Base-by-base conservation (phyloP, 2,888 invertebrate species). In the Ormyrus labotus region DNA sequence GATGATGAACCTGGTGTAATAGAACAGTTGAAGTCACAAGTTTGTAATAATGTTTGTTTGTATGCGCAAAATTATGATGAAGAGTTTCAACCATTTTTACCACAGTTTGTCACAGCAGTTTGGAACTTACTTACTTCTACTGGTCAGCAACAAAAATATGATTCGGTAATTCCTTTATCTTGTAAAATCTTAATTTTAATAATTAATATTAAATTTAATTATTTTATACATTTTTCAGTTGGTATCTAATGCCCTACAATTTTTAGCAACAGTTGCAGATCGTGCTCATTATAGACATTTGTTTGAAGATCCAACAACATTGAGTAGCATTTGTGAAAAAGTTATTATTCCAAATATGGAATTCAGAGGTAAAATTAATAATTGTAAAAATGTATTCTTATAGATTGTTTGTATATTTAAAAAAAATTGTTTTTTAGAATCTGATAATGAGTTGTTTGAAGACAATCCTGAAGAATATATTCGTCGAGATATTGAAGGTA, bases 301-400 rank as follows among this genome's bases (percentile, higher is more conserved):
- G 51, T 99, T 99, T 89, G 97, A 98, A 90, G 96, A 97, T 89
- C 95, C 96, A 0, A 93, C 93, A 69, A 96, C 96, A 4, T 93
- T 99, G 6, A 95, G 96, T 84, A 96, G 95, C 86, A 98, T 99
- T 83, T 99, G 99, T 90, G 98, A 99, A 90, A 98, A 98, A 91
- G 97, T 99, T n/a, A 96, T 99, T 86, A 97, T 99, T 86, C 99
- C 99, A 0, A 99, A 99, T 90, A 96, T 99, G 94, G 96, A 98
- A 91, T 98, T 99, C 85, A 94, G 99, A 93, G 95, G 96, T 96
- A 63, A n/a, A 71, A 53, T 48, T 45, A 8, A 8, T 9, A 47
- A 47, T 13, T 7, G 1, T 10, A 47, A 6, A 51, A 58, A 58
- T 10, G 6, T 48, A 51, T 70, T 45, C 13, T 9, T 55, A 11